Evolutionary conservation across 2,888 invertebrate genomes (phyloP).

Genomic region (Trissolcus brochymenae): DNA sequence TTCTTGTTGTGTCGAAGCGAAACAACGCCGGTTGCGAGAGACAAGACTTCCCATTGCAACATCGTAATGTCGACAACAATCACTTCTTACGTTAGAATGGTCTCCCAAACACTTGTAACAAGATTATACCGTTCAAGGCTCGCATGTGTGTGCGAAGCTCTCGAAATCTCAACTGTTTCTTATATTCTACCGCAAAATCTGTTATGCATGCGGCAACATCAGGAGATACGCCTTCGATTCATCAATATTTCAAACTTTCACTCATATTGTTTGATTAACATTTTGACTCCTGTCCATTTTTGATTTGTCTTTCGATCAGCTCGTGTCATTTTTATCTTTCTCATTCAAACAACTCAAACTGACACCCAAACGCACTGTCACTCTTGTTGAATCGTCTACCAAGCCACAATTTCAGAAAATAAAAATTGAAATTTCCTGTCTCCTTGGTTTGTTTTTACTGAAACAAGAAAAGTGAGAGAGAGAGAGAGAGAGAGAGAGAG

Average conservation of each 20-base stretch:
- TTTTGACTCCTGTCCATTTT: slow-evolving; percentile 24
- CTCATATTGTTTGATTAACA: slow-evolving; percentile 45
- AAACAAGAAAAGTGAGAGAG: too few species aligned
- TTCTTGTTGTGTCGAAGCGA: slow-evolving; percentile 69
- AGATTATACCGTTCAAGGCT: slow-evolving; percentile 65
- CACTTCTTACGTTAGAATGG: slow-evolving; percentile 69
- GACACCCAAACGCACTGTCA: too few species aligned
- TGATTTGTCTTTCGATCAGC: slow-evolving; percentile 18
- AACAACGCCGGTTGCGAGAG: slow-evolving; percentile 70
- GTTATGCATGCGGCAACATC: slow-evolving; percentile 14
- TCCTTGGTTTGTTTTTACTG: too few species aligned
- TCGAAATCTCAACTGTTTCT: slow-evolving; percentile 46
- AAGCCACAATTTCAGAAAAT: too few species aligned
- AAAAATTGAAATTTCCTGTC: too few species aligned
- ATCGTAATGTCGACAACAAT: slow-evolving; percentile 72
- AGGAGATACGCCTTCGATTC: slow-evolving; percentile 36
- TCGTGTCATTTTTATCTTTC: too few species aligned
- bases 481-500: too few species aligned
- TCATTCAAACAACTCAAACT: too few species aligned
- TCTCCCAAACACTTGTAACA: slow-evolving; percentile 62
- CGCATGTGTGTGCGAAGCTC: slow-evolving; percentile 59
- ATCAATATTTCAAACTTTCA: slow-evolving; percentile 47
- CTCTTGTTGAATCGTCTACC: too few species aligned
- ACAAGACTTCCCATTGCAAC: slow-evolving; percentile 76
- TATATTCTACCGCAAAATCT: slow-evolving; percentile 21